A percentile compares a stretch with the other conserved stretches of the same genome.
phyloP scores from a whole-genome alignment of 2,888 invertebrate species.

The Imbricaverruca yamaguchii region DNA sequence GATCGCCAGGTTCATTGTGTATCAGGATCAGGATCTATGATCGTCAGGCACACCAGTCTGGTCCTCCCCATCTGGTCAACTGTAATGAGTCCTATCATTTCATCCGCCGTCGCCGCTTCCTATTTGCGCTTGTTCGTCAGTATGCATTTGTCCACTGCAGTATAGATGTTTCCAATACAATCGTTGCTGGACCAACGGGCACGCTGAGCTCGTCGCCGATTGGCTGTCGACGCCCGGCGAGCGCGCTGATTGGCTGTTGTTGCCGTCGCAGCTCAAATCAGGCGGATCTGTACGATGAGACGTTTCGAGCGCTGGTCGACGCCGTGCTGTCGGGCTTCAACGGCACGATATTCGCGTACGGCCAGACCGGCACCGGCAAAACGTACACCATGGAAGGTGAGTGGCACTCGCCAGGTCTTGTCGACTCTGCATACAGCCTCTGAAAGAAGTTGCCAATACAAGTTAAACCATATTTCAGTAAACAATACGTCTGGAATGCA shows the following conservation, averaged over 20 bases:
- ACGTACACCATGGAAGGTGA: constrained; percentile 60
- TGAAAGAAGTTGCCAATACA: too few species aligned
- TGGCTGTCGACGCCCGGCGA: not conserved
- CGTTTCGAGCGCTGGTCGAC: constrained; percentile 86
- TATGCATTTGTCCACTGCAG: not conserved
- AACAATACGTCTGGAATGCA: too few species aligned
- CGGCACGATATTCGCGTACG: constrained; percentile 98
- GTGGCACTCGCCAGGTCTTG: not conserved
- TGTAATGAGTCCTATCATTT: not conserved
- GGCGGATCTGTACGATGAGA: constrained; percentile 89
- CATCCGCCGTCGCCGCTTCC: not conserved
- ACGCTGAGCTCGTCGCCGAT: not conserved
- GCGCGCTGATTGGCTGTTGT: not conserved
- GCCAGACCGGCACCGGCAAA: constrained; percentile 94
- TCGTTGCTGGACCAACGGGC: too few species aligned
- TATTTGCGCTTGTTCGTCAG: not conserved
- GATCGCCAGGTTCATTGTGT: too few species aligned
- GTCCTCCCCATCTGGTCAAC: too few species aligned
- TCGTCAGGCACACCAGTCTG: too few species aligned
- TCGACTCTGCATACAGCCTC: too few species aligned
- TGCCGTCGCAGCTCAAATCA: constrained; percentile 62
- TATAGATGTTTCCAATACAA: not conserved
- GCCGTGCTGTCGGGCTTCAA: constrained; percentile 96
- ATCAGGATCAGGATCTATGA: too few species aligned
- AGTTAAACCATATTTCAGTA: too few species aligned